Evolutionary conservation across 2,797 vertebrate genomes (phyloP), one percentile per base, ranked within the genome.

Genomic region (Diplodus sargus): DNA sequence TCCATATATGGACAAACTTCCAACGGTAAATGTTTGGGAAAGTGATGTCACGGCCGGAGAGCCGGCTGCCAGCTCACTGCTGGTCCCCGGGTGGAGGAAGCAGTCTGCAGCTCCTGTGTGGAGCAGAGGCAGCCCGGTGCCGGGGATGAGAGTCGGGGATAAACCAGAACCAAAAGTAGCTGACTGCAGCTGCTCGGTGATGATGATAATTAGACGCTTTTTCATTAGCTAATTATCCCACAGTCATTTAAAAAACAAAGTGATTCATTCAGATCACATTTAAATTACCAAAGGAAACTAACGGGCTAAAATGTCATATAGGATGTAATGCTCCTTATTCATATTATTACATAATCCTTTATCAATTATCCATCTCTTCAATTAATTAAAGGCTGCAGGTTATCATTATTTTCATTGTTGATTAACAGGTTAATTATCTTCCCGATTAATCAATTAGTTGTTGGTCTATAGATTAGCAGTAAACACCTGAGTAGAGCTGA

Each of bases 1-100:
- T 95, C 95, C 95, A 85, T 92, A 92, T 90, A 93, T 89, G 94
- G 94, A 93, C 91, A 96, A 93, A 93, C 93, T 92, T 94, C 91
- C 91, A 94, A 91, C 84, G 66, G 79, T 76, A 84, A 91, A 92
- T 90, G 92, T 94, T 95, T 93, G 89, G 93, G 92, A 92, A 89
- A 87, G 86, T 85, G 90, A 92, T 90, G 93, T 95, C 81, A 85
- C 83, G 54, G 76, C 11, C 23, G 34, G 72, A 76, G 88, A 85
- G 70, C 79, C 78, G 89, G 67, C 92, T 89, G 92, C 92, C 90
- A 90, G 85, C 90, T 87, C 89, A 74, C 85, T 25, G 77, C 68
- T 47, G 88, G 53, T 86, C 71, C 79, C 64, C 58, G 64, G 69
- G 66, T 43, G 1, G 39, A 87, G 85, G 91, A 89, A 87, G 76